A percentile compares a stretch with the other conserved stretches of the same genome.
These are phyloP conservation scores for Hippocampus zosterae DNA, from an alignment of 2,113 vertebrate species.

Conservation along the genomic window DNA sequence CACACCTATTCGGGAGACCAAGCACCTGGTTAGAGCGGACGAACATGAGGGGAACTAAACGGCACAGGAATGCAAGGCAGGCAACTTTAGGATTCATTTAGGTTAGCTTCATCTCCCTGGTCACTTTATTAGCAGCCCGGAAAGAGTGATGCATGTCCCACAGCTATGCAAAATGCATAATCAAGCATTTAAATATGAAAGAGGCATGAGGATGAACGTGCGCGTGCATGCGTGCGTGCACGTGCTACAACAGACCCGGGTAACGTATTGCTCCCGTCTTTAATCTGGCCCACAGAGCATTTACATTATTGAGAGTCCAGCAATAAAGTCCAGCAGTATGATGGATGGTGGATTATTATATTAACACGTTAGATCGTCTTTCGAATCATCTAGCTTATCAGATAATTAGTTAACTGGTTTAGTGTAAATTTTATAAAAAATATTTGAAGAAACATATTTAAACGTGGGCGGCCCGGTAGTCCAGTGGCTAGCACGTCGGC, in stretches of 20 bases:
- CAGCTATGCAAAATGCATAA: conserved; percentile 74
- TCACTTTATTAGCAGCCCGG: conserved; percentile 74
- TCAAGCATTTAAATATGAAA: conserved; percentile 71
- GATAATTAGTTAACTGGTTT: not conserved
- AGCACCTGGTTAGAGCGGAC: conserved; percentile 60
- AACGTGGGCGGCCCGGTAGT: too few relatives aligned
- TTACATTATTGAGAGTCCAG: not conserved
- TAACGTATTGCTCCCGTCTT: not conserved
- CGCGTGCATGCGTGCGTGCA: conserved; percentile 29
- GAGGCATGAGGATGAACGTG: conserved; percentile 40
- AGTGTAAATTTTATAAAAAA: not conserved
- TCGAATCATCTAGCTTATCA: not conserved
- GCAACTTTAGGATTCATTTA: conserved; percentile 71
- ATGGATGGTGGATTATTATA: not conserved
- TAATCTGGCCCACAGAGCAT: not conserved
- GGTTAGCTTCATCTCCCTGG: conserved; percentile 65
- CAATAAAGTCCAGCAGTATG: not conserved
- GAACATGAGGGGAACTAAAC: conserved; percentile 51
- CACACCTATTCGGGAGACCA: conserved; percentile 65
- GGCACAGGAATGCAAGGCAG: conserved; percentile 62
- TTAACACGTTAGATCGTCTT: not conserved
- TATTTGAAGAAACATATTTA: too few relatives aligned
- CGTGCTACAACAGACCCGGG: not conserved
- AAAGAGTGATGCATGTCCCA: conserved; percentile 72
- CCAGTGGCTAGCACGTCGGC: too few relatives aligned